Evolutionary conservation across 1,140 invertebrate species (phyloP).

Genomic region (Phortica variegata): DNA sequence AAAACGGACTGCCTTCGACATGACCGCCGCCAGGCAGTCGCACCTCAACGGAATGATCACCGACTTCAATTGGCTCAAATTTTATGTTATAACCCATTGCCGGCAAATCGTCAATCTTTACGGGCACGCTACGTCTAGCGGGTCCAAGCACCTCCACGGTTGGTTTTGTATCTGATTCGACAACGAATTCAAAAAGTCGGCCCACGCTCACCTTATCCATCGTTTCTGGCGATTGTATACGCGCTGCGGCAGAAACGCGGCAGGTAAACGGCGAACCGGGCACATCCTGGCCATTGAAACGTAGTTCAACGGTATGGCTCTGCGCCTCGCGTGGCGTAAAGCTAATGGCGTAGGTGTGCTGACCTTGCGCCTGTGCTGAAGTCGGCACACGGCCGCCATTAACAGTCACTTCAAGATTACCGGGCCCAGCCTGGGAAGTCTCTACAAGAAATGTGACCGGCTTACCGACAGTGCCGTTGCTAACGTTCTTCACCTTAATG

Average conservation of each 20-base stretch:
- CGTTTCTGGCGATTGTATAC: conserved; percentile 74
- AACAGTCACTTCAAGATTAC: conserved; percentile 95
- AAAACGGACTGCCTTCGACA: conserved; percentile 91
- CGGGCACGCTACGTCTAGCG: conserved; percentile 68
- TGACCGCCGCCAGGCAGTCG: conserved; percentile 73
- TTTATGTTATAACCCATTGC: conserved; percentile 65
- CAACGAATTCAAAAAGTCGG: conserved; percentile 76
- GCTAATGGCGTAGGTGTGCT: conserved; percentile 95
- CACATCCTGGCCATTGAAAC: conserved; percentile 95
- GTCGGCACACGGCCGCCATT: conserved; percentile 94
- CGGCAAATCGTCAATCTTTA: conserved; percentile 62
- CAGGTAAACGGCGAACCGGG: conserved; percentile 82
- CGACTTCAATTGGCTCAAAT: conserved; percentile 87
- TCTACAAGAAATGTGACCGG: conserved; percentile 96
- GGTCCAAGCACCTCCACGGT: conserved; percentile 78
- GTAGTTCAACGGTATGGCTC: conserved; percentile 87
- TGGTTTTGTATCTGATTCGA: conserved; percentile 76
- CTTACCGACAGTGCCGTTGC: conserved; percentile 86
- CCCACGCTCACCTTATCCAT: conserved; percentile 92
- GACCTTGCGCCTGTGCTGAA: conserved; percentile 90
- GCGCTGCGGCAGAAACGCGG: conserved; percentile 69
- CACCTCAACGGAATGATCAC: conserved; percentile 89
- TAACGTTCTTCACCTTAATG: conserved; percentile 91
- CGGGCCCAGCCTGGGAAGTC: conserved; percentile 84
- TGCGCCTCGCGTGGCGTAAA: conserved; percentile 90